Evolutionary conservation across 1,140 invertebrate species (phyloP), one percentile per base, ranked within the genome.

Genomic region (Leptonema lineaticorne): DNA sequence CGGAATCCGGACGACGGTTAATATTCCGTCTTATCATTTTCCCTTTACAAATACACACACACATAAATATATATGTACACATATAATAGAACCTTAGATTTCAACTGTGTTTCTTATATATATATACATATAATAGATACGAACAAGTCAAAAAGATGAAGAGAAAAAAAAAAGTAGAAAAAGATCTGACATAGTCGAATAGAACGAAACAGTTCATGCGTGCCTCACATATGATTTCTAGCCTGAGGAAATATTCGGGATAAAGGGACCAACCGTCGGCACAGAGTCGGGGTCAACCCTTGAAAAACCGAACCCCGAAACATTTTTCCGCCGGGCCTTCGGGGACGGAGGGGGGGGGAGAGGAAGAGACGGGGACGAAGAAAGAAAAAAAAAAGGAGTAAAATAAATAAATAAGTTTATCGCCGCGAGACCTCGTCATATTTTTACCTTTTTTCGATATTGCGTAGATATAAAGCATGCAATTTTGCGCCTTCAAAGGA

Each of bases 381-480:
- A n/a, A n/a, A n/a, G n/a, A n/a, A n/a, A n/a, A n/a, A n/a, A 30
- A 50, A 63, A 63, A 41, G 60, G 50, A 64, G 50, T 64, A 50
- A 64, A 64, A 64, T 64, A 64, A 64, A 64, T 64, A 64, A 64
- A 64, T 64, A 64, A 64, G 62, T 64, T 64, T 64, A 64, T 64
- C 50, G 33, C 30, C 37, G 29, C 37, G 46, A 41, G 45, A 29
- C 37, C 62, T 53, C 62, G 45, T 64, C 33, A 64, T 64, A 64
- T 64, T 64, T 64, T 46, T 26, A 46, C 33, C 41, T 33, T 28
- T n/a, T n/a, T 64, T 64, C 62, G 46, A 64, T 64, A 30, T 64
- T 48, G 33, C 18, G 14, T 14, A 26, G n/a, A 46, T 37, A 59
- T 53, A 53, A 53, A 53, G 50, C 50, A 14, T 9, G 3, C 16